phyloP scores from a whole-genome alignment of 1,140 invertebrate genomes.

The Papilio helenus region DNA sequence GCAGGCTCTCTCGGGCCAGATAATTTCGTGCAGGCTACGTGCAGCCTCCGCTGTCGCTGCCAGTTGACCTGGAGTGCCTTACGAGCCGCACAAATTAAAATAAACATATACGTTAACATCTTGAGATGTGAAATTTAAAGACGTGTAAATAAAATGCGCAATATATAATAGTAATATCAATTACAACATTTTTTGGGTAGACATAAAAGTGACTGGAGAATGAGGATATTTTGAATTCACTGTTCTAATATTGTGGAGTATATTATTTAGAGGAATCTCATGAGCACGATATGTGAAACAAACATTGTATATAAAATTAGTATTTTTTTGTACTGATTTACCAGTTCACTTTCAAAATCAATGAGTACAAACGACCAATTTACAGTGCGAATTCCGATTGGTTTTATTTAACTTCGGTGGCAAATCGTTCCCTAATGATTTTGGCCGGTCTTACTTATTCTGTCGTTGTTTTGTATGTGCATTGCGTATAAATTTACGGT shows the following conservation, averaged over 20 bases:
- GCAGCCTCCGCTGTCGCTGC: conserved; percentile 57
- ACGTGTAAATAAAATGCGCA: background rate
- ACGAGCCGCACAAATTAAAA: conserved; percentile 46
- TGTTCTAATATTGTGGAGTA: too few relatives aligned
- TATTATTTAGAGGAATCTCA: background rate
- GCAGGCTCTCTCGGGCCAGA: conserved; percentile 62
- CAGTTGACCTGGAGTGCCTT: conserved; percentile 58
- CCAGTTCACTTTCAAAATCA: background rate
- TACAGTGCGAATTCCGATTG: conserved; percentile 1
- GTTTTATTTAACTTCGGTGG: conserved; percentile 19
- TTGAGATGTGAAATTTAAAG: background rate
- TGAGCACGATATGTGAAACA: background rate
- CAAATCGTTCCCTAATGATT: conserved; percentile 36
- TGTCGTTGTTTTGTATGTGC: conserved; percentile 55
- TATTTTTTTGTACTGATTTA: background rate
- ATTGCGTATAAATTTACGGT: conserved; percentile 57
- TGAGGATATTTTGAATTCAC: background rate
- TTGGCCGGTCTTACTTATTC: conserved; percentile 27
- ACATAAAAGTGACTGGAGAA: background rate
- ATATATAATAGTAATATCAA: background rate
- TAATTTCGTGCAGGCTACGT: conserved; percentile 72
- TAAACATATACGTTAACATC: conserved; percentile 12
- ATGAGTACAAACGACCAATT: background rate
- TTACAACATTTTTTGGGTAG: background rate
- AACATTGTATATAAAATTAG: background rate